These are phyloP conservation scores for Gambusia yucatana DNA, from an alignment of 2,797 vertebrate species.

Conservation along the genomic window DNA sequence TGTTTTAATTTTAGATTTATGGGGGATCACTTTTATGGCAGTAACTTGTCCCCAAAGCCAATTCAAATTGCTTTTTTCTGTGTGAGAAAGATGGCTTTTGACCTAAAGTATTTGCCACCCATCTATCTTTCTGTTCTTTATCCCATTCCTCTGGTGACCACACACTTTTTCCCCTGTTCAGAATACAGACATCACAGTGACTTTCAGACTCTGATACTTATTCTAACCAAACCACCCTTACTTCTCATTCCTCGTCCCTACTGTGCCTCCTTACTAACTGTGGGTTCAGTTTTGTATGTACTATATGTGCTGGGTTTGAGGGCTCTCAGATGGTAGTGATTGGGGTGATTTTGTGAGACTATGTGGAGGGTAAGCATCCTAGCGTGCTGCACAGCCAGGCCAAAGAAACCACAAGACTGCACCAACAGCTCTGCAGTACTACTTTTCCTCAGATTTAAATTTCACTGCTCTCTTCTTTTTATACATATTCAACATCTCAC, in stretches of 20 bases:
- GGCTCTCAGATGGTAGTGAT: slow-evolving; percentile 82
- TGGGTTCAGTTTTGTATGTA: slow-evolving; percentile 70
- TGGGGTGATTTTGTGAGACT: slow-evolving; percentile 76
- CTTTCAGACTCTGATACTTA: slow-evolving; percentile 50
- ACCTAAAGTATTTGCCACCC: slow-evolving; percentile 65
- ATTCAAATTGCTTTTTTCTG: slow-evolving; percentile 45
- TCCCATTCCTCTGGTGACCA: slow-evolving; percentile 57
- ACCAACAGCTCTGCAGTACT: slow-evolving; percentile 56
- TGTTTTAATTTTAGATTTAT: slow-evolving; percentile 78
- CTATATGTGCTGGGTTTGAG: slow-evolving; percentile 66
- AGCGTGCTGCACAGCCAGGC: slow-evolving; percentile 75
- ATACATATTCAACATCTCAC: slow-evolving; percentile 31
- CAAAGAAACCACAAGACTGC: slow-evolving; percentile 77
- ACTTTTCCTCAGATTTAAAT: slow-evolving; percentile 42
- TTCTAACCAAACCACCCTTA: slow-evolving; percentile 49
- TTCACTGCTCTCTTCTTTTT: slow-evolving; percentile 31
- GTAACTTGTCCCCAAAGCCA: slow-evolving; percentile 56
- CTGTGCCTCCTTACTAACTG: slow-evolving; percentile 55
- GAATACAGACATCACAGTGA: slow-evolving; percentile 32
- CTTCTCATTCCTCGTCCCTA: slow-evolving; percentile 36
- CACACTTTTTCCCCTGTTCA: slow-evolving; percentile 41
- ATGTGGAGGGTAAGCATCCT: slow-evolving; percentile 78
- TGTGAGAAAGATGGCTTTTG: slow-evolving; percentile 55
- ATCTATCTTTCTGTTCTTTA: slow-evolving; percentile 53
- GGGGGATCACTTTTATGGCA: slow-evolving; percentile 67